These are phyloP conservation scores for Sternarchorhynchus goeldii DNA, from an alignment of 2,797 vertebrate genomes.

Conservation along the genomic window DNA sequence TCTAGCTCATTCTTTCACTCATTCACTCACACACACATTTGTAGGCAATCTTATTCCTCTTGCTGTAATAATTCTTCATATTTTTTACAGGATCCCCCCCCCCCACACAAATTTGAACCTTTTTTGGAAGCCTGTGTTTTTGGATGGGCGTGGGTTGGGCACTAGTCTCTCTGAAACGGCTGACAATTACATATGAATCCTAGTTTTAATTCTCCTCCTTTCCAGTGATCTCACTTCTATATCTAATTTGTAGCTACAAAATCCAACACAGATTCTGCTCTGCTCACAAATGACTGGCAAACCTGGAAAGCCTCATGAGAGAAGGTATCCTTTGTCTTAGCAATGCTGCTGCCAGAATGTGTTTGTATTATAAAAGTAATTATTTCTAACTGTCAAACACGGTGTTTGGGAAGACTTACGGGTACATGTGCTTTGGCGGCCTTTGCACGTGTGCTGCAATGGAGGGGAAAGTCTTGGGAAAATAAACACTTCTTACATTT, in stretches of 20 bases:
- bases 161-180: not conserved
- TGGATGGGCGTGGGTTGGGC: not conserved
- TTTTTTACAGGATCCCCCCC: not conserved
- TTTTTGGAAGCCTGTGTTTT: not conserved
- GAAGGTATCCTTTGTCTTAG: constrained; percentile 56
- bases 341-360: constrained; percentile 50
- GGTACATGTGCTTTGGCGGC: constrained; percentile 49
- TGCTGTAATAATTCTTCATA: not conserved
- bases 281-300: constrained; percentile 17
- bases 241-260: constrained; percentile 14
- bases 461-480: constrained; percentile 53
- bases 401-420: constrained; percentile 60
- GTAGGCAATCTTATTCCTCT: not conserved
- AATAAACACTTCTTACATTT: constrained; percentile 59
- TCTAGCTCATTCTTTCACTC: too few relatives aligned
- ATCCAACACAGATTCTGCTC: constrained; percentile 46
- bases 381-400: constrained; percentile 71
- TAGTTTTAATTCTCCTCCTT: constrained; percentile 21
- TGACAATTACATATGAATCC: not conserved
- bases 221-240: constrained; percentile 8
- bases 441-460: constrained; percentile 50
- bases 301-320: constrained; percentile 51
- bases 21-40: not conserved
- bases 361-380: constrained; percentile 68
- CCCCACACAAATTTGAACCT: not conserved